Evolutionary conservation across 2,888 invertebrate species (phyloP).

Genomic region (Harpagoxenus sublaevis): DNA sequence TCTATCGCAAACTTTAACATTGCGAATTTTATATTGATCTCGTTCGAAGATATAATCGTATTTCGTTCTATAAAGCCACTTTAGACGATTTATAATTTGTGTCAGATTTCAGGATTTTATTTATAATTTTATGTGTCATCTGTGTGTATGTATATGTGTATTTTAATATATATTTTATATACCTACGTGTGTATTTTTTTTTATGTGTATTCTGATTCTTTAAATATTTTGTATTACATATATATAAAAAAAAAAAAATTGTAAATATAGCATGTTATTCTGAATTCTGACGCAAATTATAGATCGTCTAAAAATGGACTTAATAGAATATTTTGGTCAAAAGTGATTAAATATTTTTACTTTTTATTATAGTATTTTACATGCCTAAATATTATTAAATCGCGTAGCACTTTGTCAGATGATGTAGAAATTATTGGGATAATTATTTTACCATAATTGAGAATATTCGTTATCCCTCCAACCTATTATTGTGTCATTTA

Average conservation of each 20-base stretch:
- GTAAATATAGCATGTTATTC: background rate
- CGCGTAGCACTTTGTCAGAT: background rate
- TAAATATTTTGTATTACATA: background rate
- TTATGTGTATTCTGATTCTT: background rate
- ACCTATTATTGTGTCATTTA: background rate
- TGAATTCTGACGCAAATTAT: background rate
- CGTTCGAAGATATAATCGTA: background rate
- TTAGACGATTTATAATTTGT: background rate
- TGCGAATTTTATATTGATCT: constrained; percentile 5
- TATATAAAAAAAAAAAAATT: too few species aligned
- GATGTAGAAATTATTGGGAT: background rate
- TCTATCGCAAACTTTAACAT: background rate
- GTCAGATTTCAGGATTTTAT: background rate
- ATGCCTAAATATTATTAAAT: background rate
- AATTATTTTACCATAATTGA: constrained; percentile 7
- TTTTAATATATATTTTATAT: background rate
- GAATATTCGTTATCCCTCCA: background rate
- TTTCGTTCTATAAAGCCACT: background rate
- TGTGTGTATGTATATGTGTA: background rate
- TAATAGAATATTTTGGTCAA: background rate
- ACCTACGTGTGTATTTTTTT: background rate
- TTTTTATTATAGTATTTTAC: background rate
- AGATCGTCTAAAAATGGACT: background rate
- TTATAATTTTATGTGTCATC: background rate
- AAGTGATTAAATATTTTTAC: background rate